Evolutionary conservation across 2,113 vertebrate species (phyloP).

Genomic region (Panthera uncia): DNA sequence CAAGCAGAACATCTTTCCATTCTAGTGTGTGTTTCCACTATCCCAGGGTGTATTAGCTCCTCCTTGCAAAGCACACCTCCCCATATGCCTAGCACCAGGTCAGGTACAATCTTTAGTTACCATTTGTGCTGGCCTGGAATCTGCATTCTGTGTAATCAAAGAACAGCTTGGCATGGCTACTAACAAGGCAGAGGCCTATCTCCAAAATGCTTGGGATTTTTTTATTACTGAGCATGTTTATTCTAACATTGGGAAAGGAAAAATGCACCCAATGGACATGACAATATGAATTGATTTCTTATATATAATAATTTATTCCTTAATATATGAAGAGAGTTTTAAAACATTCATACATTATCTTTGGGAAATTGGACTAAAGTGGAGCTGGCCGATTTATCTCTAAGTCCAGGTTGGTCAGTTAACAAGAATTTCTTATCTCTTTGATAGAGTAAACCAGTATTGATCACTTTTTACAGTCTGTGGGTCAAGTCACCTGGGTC

Average conservation of each 20-base stretch:
- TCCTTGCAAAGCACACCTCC: constrained; percentile 82
- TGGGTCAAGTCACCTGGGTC: constrained; percentile 18
- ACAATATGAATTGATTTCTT: constrained; percentile 14
- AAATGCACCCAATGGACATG: constrained; percentile 69
- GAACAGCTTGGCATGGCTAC: constrained; percentile 87
- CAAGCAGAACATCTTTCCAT: constrained; percentile 85
- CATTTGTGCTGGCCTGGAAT: constrained; percentile 84
- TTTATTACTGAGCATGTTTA: constrained; percentile 92
- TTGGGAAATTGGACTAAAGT: constrained; percentile 51
- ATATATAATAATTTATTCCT: constrained; percentile 49
- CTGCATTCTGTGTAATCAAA: constrained; percentile 86
- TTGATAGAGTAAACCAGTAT: constrained; percentile 8
- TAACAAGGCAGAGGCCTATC: constrained; percentile 69
- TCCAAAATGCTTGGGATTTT: constrained; percentile 82
- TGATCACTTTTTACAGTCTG: constrained; percentile 45
- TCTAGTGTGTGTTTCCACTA: constrained; percentile 86
- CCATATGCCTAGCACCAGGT: constrained; percentile 84
- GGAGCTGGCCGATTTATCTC: constrained; percentile 22
- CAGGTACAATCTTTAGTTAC: constrained; percentile 84
- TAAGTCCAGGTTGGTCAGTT: constrained; percentile 11
- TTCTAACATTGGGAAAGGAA: constrained; percentile 67
- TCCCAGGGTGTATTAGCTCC: constrained; percentile 83
- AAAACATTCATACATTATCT: neutral
- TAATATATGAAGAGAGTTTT: constrained; percentile 31
- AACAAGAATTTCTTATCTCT: constrained; percentile 33